These are phyloP conservation scores for Chelonus formosanus DNA, from an alignment of 2,888 invertebrate species.

Conservation along the genomic window DNA sequence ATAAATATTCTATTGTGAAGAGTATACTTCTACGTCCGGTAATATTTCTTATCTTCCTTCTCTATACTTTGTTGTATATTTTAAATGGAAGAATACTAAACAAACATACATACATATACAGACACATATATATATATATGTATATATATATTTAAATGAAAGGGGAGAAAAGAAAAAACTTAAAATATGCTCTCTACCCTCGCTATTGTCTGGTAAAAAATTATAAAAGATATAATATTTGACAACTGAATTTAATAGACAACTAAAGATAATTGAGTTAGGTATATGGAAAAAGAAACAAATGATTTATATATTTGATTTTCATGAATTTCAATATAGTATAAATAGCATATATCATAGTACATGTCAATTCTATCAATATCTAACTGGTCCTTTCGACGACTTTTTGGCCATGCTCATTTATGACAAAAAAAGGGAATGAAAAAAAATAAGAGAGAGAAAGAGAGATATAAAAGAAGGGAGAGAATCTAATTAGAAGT, in stretches of 20 bases:
- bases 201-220: too few species aligned
- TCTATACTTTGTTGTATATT: neutral
- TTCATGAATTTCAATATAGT: too few species aligned
- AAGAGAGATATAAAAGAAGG: neutral
- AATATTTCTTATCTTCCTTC: constrained; percentile 12
- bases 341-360: constrained; percentile 8
- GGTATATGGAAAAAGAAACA: constrained; percentile 6
- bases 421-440: neutral
- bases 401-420: neutral
- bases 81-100: neutral
- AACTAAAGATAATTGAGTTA: neutral
- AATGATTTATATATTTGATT: too few species aligned
- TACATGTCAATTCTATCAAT: constrained; percentile 25
- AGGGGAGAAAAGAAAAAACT: too few species aligned
- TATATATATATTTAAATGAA: too few species aligned
- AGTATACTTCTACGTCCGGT: constrained; percentile 1
- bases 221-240: too few species aligned
- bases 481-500: too few species aligned
- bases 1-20: constrained; percentile 15
- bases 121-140: too few species aligned
- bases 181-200: too few species aligned
- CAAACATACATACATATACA: too few species aligned
- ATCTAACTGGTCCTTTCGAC: neutral
- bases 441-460: too few species aligned
- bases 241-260: too few species aligned